Conservation (phyloP, 2,888 invertebrate genomes). For the Neocrepidodera transversa region DNA sequence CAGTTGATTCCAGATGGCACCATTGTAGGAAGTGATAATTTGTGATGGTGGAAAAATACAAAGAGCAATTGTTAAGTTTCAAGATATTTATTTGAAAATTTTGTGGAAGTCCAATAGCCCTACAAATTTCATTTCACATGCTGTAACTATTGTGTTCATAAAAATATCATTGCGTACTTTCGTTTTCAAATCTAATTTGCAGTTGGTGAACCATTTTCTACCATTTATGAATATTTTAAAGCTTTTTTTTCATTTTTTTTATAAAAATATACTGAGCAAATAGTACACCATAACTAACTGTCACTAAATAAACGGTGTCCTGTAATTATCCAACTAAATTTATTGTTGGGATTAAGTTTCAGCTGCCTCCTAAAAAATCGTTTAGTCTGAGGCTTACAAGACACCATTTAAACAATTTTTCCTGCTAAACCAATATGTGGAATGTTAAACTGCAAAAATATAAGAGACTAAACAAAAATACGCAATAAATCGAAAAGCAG, state of each 20-base stretch:
- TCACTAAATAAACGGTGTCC: not conserved
- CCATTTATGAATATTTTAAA: slow-evolving; percentile 50
- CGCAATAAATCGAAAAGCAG: slow-evolving; percentile 44
- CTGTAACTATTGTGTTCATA: slow-evolving; percentile 56
- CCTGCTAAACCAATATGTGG: slow-evolving; percentile 32
- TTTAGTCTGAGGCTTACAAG: slow-evolving; percentile 2
- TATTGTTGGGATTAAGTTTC: not conserved
- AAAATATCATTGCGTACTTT: slow-evolving; percentile 39
- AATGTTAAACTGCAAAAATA: slow-evolving; percentile 32
- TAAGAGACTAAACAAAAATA: slow-evolving; percentile 39
- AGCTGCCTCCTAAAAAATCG: slow-evolving; percentile 1
- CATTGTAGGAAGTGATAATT: too few relatives aligned
- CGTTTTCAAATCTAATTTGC: slow-evolving; percentile 37
- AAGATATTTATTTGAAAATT: slow-evolving; percentile 62
- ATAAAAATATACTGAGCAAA: slow-evolving; percentile 59
- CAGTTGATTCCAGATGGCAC: too few relatives aligned
- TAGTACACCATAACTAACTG: slow-evolving; percentile 54
- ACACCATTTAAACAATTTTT: slow-evolving; percentile 25
- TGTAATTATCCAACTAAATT: slow-evolving; percentile 11
- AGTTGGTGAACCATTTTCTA: slow-evolving; percentile 58
- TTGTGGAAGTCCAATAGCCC: slow-evolving; percentile 63
- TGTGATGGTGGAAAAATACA: too few relatives aligned
- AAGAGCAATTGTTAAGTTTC: too few relatives aligned
- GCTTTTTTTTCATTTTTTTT: slow-evolving; percentile 40
- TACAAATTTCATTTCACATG: slow-evolving; percentile 59